Evolutionary conservation across 2,888 invertebrate genomes (phyloP), one percentile per base, ranked within the genome.

Genomic region (Caenorhabditis auriculariae): DNA sequence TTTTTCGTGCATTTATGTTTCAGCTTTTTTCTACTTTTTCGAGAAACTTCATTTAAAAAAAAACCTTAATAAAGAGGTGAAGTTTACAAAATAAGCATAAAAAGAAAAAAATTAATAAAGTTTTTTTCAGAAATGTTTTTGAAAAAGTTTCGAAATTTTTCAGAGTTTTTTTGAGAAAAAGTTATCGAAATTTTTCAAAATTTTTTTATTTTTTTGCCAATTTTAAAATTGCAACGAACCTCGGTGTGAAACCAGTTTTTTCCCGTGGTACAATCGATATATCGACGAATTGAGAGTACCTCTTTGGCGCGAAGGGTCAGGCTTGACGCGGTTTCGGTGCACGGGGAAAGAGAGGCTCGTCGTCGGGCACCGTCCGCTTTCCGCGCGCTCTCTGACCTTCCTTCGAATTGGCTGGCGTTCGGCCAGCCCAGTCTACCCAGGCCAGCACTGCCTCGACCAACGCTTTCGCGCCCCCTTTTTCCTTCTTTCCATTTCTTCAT

Each of bases 331-430:
- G 37, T 19, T 38, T 38, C 38, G 38, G 17, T 38, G 21, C 38
- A 21, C 38, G 38, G 17, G 17, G 21, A 19, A 17, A 17, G 28
- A 21, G 19, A 37, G 27, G 19, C 50, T 49, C 49, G 27, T 19
- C 28, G 26, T 45, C 58, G 57, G 48, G 38, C 28, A n/a, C 50
- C 50, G 54, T 55, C 55, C 41, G 27, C n/a, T 12, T 38, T 19
- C 29, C 12, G 29, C 28, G 9, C 37, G 37, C 52, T 60, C 51
- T 60, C 54, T 60, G 53, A 45, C 42, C 46, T 19, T 41, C n/a
- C 52, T 24, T 27, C n/a, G 43, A 45, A 29, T 46, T 37, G 48
- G 38, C 48, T 15, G n/a, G 48, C 37, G 48, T 38, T 48, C 35
- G 35, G 37, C 38, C 35, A 17, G 24, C 48, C 37, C n/a, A 19